These are phyloP conservation scores for Aleiodes leptofemur DNA, from an alignment of 2,888 invertebrate genomes.

Conservation along the genomic window DNA sequence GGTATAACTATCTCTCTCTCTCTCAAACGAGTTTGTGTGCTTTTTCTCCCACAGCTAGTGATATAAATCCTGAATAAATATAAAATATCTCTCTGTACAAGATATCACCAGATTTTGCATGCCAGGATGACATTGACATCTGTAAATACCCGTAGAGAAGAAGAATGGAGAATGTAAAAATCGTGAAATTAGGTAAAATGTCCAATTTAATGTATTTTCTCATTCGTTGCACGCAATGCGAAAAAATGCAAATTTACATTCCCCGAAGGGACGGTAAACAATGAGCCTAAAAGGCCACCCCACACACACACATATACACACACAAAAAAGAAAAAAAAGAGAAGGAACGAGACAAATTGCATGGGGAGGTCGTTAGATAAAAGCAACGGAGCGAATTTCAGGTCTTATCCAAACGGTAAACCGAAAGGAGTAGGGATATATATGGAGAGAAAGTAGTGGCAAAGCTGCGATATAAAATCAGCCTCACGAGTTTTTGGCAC, in stretches of 20 bases:
- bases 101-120: too few relatives aligned
- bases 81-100: constrained; percentile 9
- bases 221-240: constrained; percentile 65
- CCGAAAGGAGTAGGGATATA: constrained; percentile 31
- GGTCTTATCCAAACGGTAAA: constrained; percentile 45
- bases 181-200: constrained; percentile 40
- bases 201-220: constrained; percentile 61
- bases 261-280: constrained; percentile 43
- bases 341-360: constrained; percentile 46
- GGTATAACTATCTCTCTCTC: constrained; percentile 27
- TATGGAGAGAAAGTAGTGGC: constrained; percentile 45
- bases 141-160: constrained; percentile 13
- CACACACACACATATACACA: constrained; percentile 32
- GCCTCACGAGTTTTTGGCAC: constrained; percentile 48
- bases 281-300: constrained; percentile 28
- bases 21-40: constrained; percentile 4
- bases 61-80: constrained; percentile 67
- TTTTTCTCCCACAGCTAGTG: constrained; percentile 40
- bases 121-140: too few relatives aligned
- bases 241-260: constrained; percentile 62
- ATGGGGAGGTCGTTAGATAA: constrained; percentile 51
- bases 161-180: constrained; percentile 49
- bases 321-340: neutral
- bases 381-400: constrained; percentile 54
- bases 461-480: constrained; percentile 63